phyloP scores from a whole-genome alignment of 1,140 invertebrate genomes.

The Druon quercuslanigerum region DNA sequence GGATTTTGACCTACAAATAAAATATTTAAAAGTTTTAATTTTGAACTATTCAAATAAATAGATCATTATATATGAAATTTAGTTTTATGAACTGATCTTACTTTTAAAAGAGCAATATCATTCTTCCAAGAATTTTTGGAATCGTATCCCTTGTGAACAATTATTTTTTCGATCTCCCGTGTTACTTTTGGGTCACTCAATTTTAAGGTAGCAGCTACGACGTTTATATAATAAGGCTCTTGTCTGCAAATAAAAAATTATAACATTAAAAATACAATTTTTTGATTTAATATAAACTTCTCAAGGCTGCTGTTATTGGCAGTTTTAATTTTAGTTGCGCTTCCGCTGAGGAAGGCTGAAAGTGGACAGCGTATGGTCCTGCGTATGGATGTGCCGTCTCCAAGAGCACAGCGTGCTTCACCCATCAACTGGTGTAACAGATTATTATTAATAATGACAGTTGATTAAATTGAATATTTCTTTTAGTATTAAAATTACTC shows the following conservation, averaged over 20 bases:
- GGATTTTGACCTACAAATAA: constrained; percentile 1
- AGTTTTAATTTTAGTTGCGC: too few species aligned
- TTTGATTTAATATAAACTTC: neutral
- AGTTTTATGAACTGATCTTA: constrained; percentile 11
- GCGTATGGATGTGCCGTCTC: too few species aligned
- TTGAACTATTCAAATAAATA: neutral
- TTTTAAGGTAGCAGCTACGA: constrained; percentile 46
- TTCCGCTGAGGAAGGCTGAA: too few species aligned
- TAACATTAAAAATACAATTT: neutral
- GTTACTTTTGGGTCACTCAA: neutral
- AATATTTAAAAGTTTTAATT: neutral
- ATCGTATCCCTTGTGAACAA: constrained; percentile 49
- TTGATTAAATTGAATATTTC: too few species aligned
- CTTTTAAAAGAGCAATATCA: constrained; percentile 51
- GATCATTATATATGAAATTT: neutral
- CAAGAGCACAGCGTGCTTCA: too few species aligned
- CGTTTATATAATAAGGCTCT: neutral
- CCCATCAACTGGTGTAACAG: too few species aligned
- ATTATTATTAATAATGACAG: too few species aligned
- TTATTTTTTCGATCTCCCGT: constrained; percentile 41
- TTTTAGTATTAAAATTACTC: too few species aligned
- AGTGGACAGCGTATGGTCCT: too few species aligned
- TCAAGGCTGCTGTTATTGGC: too few species aligned
- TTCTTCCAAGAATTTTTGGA: constrained; percentile 42
- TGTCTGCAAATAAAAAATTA: neutral